Evolutionary conservation across 2,797 vertebrate genomes (phyloP), one percentile per base, ranked within the genome.

Genomic region (Gymnocypris eckloni): DNA sequence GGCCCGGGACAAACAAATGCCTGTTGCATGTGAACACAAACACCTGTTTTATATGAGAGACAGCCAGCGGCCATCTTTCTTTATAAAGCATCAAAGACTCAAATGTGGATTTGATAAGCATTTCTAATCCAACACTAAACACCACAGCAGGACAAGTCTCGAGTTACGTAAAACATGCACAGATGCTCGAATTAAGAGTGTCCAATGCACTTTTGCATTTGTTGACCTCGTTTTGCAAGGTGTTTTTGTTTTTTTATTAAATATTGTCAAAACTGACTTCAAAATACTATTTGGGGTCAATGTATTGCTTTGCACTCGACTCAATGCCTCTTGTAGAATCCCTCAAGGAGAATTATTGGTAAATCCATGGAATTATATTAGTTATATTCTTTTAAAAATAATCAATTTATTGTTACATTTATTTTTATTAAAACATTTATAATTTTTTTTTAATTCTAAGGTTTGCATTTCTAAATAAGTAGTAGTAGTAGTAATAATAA

Each of bases 11-110:
- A 84, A 82, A 86, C 85, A 84, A 73, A 76, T 39, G 64, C 82
- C 73, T 67, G 33, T 70, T 70, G 81, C 81, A 43, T 76, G 78
- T 71, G 78, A 76, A n/a, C 52, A 18, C 64, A 67, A 73, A 39
- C 85, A 82, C 87, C 87, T 88, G 87, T 84, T 86, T 82, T n/a
- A 52, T n/a, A 84, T 84, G 83, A 84, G 69, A 75, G 71, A 86
- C 64, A 82, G 85, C 85, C 73, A 79, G 75, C 80, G 64, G 80
- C 66, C 37, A 78, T 56, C 22, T 86, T 18, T 83, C 3, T 15
- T 56, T 75, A 83, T 76, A 81, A 87, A 83, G 41, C 43, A 71
- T 87, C 52, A 50, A 64, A 83, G 37, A 25, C 22, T 16, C 10
- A 52, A 86, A 43, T 70, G 66, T 83, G 66, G 64, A 37, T 86